Evolutionary conservation across 1,140 invertebrate species (phyloP).

Genomic region (Hylaeus anthracinus): DNA sequence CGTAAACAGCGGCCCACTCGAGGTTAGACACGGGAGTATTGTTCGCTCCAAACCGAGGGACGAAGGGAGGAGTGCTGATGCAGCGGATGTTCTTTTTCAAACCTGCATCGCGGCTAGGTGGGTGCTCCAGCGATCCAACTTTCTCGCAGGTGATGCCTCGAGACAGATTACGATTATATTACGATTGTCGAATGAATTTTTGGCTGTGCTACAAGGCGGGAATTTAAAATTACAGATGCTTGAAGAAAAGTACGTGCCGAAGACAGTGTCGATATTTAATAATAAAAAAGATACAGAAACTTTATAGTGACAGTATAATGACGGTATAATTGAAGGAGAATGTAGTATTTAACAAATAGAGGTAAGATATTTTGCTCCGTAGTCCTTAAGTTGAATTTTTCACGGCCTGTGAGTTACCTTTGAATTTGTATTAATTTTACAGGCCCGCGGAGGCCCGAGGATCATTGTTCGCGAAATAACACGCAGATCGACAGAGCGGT

Average conservation of each 20-base stretch:
- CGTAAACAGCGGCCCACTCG: slow-evolving; percentile 49
- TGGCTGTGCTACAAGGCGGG: too few species aligned
- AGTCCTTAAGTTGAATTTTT: background rate
- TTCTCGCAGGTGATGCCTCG: too few species aligned
- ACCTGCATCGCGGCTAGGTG: background rate
- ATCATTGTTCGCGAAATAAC: background rate
- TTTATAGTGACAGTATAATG: too few species aligned
- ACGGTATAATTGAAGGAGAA: too few species aligned
- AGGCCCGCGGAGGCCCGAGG: background rate
- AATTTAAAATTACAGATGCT: too few species aligned
- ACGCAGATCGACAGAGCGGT: background rate
- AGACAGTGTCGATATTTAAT: too few species aligned
- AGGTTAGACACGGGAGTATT: slow-evolving; percentile 39
- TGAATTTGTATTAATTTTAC: background rate
- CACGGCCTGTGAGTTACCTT: background rate
- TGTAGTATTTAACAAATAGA: too few species aligned
- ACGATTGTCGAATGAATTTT: too few species aligned
- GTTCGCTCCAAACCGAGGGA: slow-evolving; percentile 41
- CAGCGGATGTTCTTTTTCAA: slow-evolving; percentile 23
- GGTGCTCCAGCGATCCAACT: background rate
- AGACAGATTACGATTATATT: too few species aligned
- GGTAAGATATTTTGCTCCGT: too few species aligned
- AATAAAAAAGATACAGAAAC: too few species aligned
- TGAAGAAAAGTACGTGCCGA: too few species aligned
- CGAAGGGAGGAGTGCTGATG: background rate